Percentiles rank a stretch among this genome's conserved stretches.
These are phyloP conservation scores for Rhodinocichla rosea DNA, from an alignment of 2,113 vertebrate genomes.

Conservation along the genomic window DNA sequence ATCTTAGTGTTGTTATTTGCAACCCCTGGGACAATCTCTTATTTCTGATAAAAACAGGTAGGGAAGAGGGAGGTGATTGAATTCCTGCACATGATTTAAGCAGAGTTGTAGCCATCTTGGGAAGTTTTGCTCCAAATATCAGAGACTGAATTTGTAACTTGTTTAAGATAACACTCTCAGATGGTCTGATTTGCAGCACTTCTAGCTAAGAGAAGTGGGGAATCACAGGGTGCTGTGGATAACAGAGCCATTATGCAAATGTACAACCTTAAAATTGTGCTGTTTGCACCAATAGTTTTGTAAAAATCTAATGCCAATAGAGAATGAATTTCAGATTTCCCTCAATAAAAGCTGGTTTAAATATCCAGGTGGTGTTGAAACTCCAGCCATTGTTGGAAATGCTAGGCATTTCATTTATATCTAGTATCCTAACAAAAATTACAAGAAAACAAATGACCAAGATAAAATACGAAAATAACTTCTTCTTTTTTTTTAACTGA, in stretches of 20 bases:
- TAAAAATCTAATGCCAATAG: conserved; percentile 44
- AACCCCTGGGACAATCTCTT: neutral
- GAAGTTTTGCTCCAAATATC: neutral
- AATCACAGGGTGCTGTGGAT: neutral
- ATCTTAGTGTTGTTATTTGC: neutral
- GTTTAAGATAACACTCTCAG: neutral
- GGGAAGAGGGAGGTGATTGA: neutral
- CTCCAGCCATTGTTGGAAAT: neutral
- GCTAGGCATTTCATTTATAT: neutral
- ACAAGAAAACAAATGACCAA: neutral
- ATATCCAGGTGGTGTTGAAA: neutral
- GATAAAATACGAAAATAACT: neutral
- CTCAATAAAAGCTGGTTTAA: neutral
- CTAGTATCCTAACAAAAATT: neutral
- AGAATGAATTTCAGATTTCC: neutral
- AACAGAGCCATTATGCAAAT: neutral
- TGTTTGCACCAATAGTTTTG: conserved; percentile 77
- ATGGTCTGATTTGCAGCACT: neutral
- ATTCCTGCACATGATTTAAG: neutral
- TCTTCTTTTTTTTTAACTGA: neutral
- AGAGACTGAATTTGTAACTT: neutral
- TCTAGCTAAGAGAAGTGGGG: neutral
- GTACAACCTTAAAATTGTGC: neutral
- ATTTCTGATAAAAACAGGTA: neutral
- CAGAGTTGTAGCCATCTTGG: neutral